These are phyloP conservation scores for Oryctes rhinoceros DNA, from an alignment of 1,140 invertebrate genomes.

Conservation along the genomic window DNA sequence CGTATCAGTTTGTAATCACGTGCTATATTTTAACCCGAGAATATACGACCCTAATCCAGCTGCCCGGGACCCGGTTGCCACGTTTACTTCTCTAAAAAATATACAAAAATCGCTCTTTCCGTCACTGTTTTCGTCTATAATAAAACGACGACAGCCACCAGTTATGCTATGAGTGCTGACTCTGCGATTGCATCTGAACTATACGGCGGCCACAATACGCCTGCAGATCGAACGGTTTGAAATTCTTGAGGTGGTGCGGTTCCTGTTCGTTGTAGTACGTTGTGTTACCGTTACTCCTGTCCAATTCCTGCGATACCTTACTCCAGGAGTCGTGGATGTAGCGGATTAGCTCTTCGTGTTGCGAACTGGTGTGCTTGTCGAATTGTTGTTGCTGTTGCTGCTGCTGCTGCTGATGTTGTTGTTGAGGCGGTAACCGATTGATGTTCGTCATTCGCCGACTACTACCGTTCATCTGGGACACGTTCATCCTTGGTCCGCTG, in stretches of 20 bases:
- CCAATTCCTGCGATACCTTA: constrained; percentile 57
- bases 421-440: constrained; percentile 44
- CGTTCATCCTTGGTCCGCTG: constrained; percentile 56
- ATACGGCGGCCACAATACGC: constrained; percentile 68
- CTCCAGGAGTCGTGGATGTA: constrained; percentile 60
- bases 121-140: constrained; percentile 13
- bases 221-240: constrained; percentile 70
- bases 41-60: too few species aligned
- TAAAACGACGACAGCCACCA: constrained; percentile 29
- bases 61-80: too few species aligned
- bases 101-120: not conserved
- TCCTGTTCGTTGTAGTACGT: constrained; percentile 58
- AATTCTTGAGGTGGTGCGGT: constrained; percentile 62
- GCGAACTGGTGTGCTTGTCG: constrained; percentile 51
- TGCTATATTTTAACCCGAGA: too few species aligned
- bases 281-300: constrained; percentile 49
- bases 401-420: not conserved
- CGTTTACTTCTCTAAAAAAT: not conserved
- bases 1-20: too few species aligned
- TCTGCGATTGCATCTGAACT: constrained; percentile 60
- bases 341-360: constrained; percentile 59
- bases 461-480: constrained; percentile 55
- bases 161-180: constrained; percentile 51
- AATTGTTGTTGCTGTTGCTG: constrained; percentile 38
- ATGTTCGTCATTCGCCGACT: constrained; percentile 49